A percentile compares a stretch with the other conserved stretches of the same genome.
Evolutionary conservation across 2,797 vertebrate species (phyloP).

Genomic region (Poeciliopsis gracilis): DNA sequence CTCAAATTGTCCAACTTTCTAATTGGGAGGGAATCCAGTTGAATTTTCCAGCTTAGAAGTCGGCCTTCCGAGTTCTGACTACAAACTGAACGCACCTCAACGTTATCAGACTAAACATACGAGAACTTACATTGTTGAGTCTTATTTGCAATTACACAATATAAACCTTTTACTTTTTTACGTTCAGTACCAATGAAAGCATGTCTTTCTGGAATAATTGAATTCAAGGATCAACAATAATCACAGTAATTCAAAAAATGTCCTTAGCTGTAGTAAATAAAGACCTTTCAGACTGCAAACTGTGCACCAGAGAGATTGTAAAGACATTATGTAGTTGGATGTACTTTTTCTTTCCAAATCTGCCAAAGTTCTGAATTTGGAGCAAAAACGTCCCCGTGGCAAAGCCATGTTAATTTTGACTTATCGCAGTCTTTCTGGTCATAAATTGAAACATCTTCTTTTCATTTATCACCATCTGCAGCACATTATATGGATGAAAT

Average conservation of each 20-base stretch:
- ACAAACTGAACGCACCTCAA: too few species aligned
- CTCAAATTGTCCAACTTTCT: too few species aligned
- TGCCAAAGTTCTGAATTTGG: neutral
- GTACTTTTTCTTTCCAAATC: neutral
- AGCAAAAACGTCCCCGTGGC: neutral
- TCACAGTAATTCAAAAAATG: neutral
- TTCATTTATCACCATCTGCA: constrained; percentile 2
- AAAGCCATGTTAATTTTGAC: neutral
- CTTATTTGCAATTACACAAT: neutral
- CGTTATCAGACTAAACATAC: neutral
- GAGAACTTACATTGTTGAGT: neutral
- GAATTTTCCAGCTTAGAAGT: too few species aligned
- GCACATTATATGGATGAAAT: neutral
- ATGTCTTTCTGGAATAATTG: neutral
- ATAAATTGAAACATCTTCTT: neutral
- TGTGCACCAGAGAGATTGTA: neutral
- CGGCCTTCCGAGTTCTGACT: too few species aligned
- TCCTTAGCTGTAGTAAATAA: neutral
- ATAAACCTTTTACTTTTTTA: neutral
- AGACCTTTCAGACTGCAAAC: neutral
- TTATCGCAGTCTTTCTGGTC: neutral
- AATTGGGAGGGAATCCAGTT: too few species aligned
- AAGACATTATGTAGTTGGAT: neutral
- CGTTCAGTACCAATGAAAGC: neutral
- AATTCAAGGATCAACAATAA: neutral